Conservation (phyloP, 1,140 invertebrate genomes). For the Eumaeus atala region DNA sequence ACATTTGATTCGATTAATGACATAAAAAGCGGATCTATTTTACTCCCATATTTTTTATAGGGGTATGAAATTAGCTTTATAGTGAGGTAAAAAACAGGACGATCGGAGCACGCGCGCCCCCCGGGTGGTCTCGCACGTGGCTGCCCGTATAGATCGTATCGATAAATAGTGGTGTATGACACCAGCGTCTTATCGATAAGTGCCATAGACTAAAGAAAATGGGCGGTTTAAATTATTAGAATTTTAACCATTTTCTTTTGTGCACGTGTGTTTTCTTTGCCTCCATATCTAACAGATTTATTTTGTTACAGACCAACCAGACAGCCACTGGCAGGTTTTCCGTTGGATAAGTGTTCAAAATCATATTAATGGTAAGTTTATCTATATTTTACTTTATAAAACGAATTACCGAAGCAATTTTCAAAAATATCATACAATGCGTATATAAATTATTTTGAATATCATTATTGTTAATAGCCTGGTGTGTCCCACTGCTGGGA, state of each 20-base stretch:
- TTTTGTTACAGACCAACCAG: slow-evolving; percentile 52
- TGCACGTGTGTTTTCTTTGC: neutral
- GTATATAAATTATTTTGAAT: too few species aligned
- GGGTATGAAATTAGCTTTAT: slow-evolving; percentile 19
- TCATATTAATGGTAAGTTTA: slow-evolving; percentile 64
- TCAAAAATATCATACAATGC: slow-evolving; percentile 11
- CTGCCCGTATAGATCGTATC: slow-evolving; percentile 52
- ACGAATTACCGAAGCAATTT: slow-evolving; percentile 24
- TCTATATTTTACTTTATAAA: slow-evolving; percentile 5
- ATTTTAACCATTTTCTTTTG: neutral
- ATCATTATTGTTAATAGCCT: too few species aligned
- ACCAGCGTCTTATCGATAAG: slow-evolving; percentile 36
- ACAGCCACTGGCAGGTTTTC: slow-evolving; percentile 55
- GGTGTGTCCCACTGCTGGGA: too few species aligned
- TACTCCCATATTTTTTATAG: too few species aligned
- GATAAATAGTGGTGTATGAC: slow-evolving; percentile 33
- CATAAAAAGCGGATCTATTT: too few species aligned
- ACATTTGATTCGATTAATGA: too few species aligned
- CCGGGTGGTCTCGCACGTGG: slow-evolving; percentile 60
- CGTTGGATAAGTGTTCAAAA: slow-evolving; percentile 58
- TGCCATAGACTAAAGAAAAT: slow-evolving; percentile 12
- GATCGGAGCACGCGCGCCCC: slow-evolving; percentile 44
- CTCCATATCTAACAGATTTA: slow-evolving; percentile 14
- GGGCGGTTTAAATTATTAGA: neutral
- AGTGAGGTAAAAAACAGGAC: slow-evolving; percentile 34